Base-by-base conservation (phyloP, 1,140 invertebrate species). In the Thalassaphorura encarpata region DNA sequence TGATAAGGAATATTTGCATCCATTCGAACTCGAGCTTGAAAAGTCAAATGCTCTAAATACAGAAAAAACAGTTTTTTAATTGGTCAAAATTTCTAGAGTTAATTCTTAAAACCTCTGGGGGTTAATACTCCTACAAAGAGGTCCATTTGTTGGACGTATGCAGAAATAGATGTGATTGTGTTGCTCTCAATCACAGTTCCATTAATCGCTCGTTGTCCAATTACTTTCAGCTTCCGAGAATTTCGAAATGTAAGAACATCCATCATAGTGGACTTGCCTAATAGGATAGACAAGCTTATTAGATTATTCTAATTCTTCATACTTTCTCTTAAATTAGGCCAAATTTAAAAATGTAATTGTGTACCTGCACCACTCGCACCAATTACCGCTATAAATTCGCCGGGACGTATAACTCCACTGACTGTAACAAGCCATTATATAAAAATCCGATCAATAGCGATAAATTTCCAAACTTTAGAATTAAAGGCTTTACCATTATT, bases 141-240 rank as follows among this genome's bases (percentile, higher is more conserved):
- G 71, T 95, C 89, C 61, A 91, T 84, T 71, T 97, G 94, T 69
- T 97, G 91, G 0, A 97, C 91, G 66, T 97, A 97, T 0, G 89
- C 94, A 56, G 87, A 78, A 1, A 78, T 33, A 1, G 58, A 5
- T 13, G 48, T 55, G 0, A 60, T 31, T 6, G 18, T 47, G 19
- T 56, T 43, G 8, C 27, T 8, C 0, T 23, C 52, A 1, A 56
- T 8, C 0, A 28, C 39, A 3, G 48, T 36, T 31, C 58, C 58
- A 49, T 60, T 60, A 1, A 57, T 40, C 13, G 5, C 15, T 18
- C 55, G 76, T 24, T 87, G 75, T 1, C 88, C 88, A 23, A 76
- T 78, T n/a, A 87, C 75, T 0, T 76, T 74, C 0, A 94, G 73
- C 15, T 82, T 80, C 4, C 75, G 69, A 0, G 82, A 80, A 61